Conservation (phyloP, 2,797 vertebrate genomes). For the Acestrorhynchus altus region DNA sequence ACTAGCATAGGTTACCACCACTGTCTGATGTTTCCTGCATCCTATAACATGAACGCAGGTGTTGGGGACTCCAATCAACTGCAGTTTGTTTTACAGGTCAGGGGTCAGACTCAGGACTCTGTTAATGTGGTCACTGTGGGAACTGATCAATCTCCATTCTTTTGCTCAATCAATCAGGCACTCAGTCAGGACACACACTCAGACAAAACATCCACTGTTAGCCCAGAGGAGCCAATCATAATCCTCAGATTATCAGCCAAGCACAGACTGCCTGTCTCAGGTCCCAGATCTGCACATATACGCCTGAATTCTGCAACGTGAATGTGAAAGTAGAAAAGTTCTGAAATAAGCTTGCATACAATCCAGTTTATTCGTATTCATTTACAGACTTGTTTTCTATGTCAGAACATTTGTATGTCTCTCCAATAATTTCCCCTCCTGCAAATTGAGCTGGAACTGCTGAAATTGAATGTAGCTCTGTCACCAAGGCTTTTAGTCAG, state of each 20-base stretch:
- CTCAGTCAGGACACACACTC: slow-evolving; percentile 75
- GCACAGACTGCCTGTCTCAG: slow-evolving; percentile 41
- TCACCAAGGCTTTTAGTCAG: background rate
- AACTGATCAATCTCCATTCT: slow-evolving; percentile 89
- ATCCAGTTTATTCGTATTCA: no score
- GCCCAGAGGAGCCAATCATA: slow-evolving; percentile 67
- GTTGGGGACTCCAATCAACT: slow-evolving; percentile 72
- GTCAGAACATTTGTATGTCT: no score
- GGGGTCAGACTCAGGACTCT: slow-evolving; percentile 84
- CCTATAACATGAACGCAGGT: slow-evolving; percentile 47
- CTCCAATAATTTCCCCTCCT: no score
- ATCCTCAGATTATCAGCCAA: slow-evolving; percentile 56
- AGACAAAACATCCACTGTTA: slow-evolving; percentile 65
- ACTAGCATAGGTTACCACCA: slow-evolving; percentile 23
- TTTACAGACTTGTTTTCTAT: no score
- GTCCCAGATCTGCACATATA: slow-evolving; percentile 28
- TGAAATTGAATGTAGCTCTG: background rate
- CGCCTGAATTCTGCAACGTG: background rate
- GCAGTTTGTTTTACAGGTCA: slow-evolving; percentile 80
- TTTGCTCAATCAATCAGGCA: slow-evolving; percentile 83
- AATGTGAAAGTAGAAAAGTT: no score
- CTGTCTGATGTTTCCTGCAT: slow-evolving; percentile 56
- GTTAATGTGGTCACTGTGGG: slow-evolving; percentile 88
- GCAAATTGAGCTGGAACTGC: no score
- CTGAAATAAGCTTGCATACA: no score